Evolutionary conservation across 1,140 invertebrate genomes (phyloP).

Genomic region (Camponotus pennsylvanicus): DNA sequence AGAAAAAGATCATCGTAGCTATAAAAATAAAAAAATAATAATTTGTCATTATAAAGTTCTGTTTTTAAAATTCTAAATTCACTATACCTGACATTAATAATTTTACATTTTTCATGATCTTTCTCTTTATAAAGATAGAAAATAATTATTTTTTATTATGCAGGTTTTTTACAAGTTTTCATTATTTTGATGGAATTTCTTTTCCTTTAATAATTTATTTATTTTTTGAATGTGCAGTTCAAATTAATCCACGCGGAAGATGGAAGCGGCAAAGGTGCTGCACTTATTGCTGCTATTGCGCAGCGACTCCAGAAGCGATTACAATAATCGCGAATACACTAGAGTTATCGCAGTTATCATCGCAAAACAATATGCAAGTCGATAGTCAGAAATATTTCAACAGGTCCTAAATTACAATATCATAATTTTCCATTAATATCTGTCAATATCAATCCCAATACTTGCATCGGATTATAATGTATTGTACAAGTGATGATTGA

Average conservation of each 20-base stretch:
- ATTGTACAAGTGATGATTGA: not conserved
- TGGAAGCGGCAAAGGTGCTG: conserved; percentile 94
- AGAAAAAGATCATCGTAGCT: not conserved
- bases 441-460: conserved; percentile 8
- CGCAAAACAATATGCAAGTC: not conserved
- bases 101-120: not conserved
- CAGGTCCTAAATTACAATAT: conserved; percentile 1
- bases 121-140: not conserved
- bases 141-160: not conserved
- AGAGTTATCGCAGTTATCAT: not conserved
- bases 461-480: not conserved
- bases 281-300: conserved; percentile 91
- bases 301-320: conserved; percentile 80
- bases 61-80: not conserved
- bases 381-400: conserved; percentile 24
- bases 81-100: not conserved
- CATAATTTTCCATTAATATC: not conserved
- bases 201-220: not conserved
- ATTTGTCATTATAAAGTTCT: not conserved
- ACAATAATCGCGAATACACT: conserved; percentile 42
- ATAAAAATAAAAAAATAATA: not conserved
- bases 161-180: not conserved
- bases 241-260: conserved; percentile 91
- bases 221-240: conserved; percentile 86
- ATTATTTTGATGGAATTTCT: not conserved